A percentile compares a stretch with the other conserved stretches of the same genome.
phyloP scores from a whole-genome alignment of 2,797 vertebrate species.

The Telmatherina bonti region DNA sequence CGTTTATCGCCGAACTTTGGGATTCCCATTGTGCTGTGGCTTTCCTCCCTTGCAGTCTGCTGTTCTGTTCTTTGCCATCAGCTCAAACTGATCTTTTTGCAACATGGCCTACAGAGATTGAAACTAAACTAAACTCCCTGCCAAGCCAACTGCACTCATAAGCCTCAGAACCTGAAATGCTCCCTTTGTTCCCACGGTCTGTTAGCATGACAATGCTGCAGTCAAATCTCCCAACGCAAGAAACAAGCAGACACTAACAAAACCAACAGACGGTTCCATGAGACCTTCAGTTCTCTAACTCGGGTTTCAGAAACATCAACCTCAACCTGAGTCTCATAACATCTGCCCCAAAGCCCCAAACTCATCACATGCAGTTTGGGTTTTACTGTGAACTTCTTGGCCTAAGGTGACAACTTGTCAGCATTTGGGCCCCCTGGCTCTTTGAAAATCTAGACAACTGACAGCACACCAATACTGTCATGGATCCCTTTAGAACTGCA shows the following conservation, averaged over 20 bases:
- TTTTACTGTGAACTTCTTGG: slow-evolving; percentile 47
- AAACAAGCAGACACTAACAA: slow-evolving; percentile 58
- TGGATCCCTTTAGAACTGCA: slow-evolving; percentile 20
- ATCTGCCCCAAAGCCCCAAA: slow-evolving; percentile 65
- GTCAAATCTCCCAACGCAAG: slow-evolving; percentile 48
- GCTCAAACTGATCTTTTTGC: slow-evolving; percentile 39
- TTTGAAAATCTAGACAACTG: slow-evolving; percentile 45
- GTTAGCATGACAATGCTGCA: slow-evolving; percentile 60
- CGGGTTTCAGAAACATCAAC: slow-evolving; percentile 57
- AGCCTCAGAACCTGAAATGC: slow-evolving; percentile 54
- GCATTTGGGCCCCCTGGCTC: slow-evolving; percentile 27
- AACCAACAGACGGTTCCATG: slow-evolving; percentile 39
- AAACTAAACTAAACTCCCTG: slow-evolving; percentile 56
- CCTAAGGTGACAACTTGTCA: slow-evolving; percentile 47
- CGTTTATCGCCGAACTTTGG: slow-evolving; percentile 22
- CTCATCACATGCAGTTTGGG: slow-evolving; percentile 53
- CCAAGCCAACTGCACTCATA: slow-evolving; percentile 53
- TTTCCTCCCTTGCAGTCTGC: slow-evolving; percentile 52
- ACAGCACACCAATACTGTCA: slow-evolving; percentile 31
- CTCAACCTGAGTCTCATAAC: slow-evolving; percentile 50
- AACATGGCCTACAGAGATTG: slow-evolving; percentile 49
- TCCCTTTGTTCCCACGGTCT: slow-evolving; percentile 39
- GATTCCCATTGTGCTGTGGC: slow-evolving; percentile 37
- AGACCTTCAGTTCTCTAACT: slow-evolving; percentile 64
- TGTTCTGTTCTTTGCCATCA: slow-evolving; percentile 49